Conservation (phyloP, 2,888 invertebrate genomes). For the Gymnoscelis rufifasciata region DNA sequence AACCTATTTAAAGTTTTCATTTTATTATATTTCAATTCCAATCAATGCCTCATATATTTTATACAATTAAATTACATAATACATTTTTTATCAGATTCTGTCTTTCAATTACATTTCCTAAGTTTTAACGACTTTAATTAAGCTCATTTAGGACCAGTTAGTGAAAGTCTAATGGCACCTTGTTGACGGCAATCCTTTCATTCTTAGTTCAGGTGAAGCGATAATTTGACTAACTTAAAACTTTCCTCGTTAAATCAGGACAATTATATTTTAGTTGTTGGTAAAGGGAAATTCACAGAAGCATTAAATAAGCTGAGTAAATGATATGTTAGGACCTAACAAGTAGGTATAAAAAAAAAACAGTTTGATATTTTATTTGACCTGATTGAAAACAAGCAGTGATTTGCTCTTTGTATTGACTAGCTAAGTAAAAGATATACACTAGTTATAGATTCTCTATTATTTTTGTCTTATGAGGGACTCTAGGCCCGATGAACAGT, state of each 20-base stretch:
- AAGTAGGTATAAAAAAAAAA: too few relatives aligned
- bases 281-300: slow-evolving; percentile 1
- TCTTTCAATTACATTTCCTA: not conserved
- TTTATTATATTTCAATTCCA: not conserved
- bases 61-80: not conserved
- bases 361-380: too few relatives aligned
- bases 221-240: slow-evolving; percentile 37
- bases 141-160: slow-evolving; percentile 21
- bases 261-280: slow-evolving; percentile 15
- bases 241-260: slow-evolving; percentile 28
- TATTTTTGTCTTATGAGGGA: too few relatives aligned
- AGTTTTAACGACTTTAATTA: not conserved
- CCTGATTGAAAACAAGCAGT: too few relatives aligned
- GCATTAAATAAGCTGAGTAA: too few relatives aligned
- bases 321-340: too few relatives aligned
- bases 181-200: too few relatives aligned
- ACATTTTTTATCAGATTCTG: not conserved
- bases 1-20: not conserved
- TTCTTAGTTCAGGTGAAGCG: slow-evolving; percentile 24
- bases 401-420: too few relatives aligned
- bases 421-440: too few relatives aligned
- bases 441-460: too few relatives aligned
- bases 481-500: too few relatives aligned
- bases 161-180: slow-evolving; percentile 15
- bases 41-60: slow-evolving; percentile 9